phyloP scores from a whole-genome alignment of 1,140 invertebrate genomes.

The Gryon sp. region DNA sequence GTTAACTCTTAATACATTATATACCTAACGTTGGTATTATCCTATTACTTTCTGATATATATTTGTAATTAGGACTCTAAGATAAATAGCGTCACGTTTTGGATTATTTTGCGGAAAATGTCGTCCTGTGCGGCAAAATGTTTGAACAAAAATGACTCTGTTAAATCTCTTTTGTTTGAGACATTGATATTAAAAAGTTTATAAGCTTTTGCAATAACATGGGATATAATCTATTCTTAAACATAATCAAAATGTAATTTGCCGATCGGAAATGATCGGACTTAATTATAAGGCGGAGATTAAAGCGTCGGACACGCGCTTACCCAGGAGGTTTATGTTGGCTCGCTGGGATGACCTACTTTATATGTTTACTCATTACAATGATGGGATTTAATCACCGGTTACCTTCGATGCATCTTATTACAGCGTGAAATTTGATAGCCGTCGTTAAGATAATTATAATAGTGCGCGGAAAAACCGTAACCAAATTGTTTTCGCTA shows the following conservation, averaged over 20 bases:
- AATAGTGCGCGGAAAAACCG: constrained; percentile 37
- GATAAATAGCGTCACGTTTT: constrained; percentile 49
- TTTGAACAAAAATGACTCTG: too few species aligned
- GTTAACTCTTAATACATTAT: constrained; percentile 61
- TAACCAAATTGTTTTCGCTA: constrained; percentile 44
- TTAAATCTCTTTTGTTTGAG: too few species aligned
- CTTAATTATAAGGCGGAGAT: constrained; percentile 49
- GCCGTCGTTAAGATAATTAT: constrained; percentile 48
- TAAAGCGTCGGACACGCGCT: constrained; percentile 22
- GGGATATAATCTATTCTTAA: too few species aligned
- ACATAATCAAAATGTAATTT: constrained; percentile 44
- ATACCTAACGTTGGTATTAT: constrained; percentile 52
- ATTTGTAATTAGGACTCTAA: constrained; percentile 45
- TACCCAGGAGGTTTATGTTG: constrained; percentile 7
- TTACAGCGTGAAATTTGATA: constrained; percentile 60
- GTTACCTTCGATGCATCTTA: constrained; percentile 58
- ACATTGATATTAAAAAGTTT: too few species aligned
- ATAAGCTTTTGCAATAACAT: too few species aligned
- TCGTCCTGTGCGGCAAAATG: too few species aligned
- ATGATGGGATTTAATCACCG: constrained; percentile 58
- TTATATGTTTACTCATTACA: constrained; percentile 61
- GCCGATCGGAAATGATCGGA: constrained; percentile 46
- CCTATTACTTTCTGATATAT: constrained; percentile 57
- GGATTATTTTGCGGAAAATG: constrained; percentile 22
- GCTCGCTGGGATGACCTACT: constrained; percentile 41